These are phyloP conservation scores for Sciurus niger DNA, from an alignment of 2,113 vertebrate genomes.

Conservation along the genomic window DNA sequence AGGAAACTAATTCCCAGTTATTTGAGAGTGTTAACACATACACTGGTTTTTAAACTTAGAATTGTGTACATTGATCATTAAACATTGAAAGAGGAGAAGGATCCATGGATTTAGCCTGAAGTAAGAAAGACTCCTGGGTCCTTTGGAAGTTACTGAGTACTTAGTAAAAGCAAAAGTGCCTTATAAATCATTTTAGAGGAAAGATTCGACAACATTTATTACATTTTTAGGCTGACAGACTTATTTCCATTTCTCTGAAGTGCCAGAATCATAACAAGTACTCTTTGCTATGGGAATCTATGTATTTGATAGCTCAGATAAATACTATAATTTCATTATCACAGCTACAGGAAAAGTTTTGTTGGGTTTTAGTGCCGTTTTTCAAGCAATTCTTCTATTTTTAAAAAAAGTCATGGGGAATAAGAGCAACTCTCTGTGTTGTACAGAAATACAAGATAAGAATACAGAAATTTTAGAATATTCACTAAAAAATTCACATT, in stretches of 20 bases:
- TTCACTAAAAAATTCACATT: slow-evolving; percentile 36
- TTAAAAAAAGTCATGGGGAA: background rate
- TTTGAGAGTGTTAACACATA: background rate
- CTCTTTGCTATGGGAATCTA: background rate
- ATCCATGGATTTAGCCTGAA: background rate
- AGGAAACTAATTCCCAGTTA: slow-evolving; percentile 49
- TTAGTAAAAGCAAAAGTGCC: slow-evolving; percentile 5
- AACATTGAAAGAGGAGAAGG: slow-evolving; percentile 3
- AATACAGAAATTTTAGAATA: slow-evolving; percentile 21
- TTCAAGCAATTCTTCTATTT: slow-evolving; percentile 1
- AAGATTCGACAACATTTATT: slow-evolving; percentile 12
- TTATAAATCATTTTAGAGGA: slow-evolving; percentile 54
- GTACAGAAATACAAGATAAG: background rate
- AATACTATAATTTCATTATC: background rate
- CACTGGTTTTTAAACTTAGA: slow-evolving; percentile 20
- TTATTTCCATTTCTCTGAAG: slow-evolving; percentile 11
- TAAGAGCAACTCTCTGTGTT: background rate
- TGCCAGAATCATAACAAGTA: background rate
- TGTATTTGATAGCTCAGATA: background rate
- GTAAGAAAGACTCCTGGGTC: background rate
- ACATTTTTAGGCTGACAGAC: background rate
- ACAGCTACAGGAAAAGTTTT: background rate
- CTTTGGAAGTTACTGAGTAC: slow-evolving; percentile 18
- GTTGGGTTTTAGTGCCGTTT: background rate
- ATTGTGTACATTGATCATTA: slow-evolving; percentile 6